phyloP scores from a whole-genome alignment of 2,797 vertebrate species.

The Falco peregrinus region DNA sequence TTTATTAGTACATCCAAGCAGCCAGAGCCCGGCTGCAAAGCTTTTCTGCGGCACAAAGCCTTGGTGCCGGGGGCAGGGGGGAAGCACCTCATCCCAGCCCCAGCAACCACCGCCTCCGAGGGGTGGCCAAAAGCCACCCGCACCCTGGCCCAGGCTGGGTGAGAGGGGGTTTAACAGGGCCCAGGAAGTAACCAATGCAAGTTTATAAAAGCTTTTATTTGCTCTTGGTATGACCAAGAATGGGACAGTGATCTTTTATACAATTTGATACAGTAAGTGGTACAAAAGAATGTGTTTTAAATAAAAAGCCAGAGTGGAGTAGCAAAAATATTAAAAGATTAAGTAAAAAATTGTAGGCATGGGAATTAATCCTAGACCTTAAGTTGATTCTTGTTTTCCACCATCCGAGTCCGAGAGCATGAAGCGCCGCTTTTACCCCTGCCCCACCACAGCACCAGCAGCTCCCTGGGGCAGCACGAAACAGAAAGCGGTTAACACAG shows the following conservation, averaged over 20 bases:
- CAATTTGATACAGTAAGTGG: conserved; percentile 66
- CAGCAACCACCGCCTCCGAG: neutral
- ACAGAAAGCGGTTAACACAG: neutral
- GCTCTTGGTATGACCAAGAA: conserved; percentile 67
- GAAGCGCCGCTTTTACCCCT: neutral
- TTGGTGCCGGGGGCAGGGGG: no score
- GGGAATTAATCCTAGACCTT: conserved; percentile 38
- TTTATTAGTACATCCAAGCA: accelerated
- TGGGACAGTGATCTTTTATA: conserved; percentile 68
- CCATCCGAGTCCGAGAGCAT: neutral
- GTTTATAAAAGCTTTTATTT: conserved; percentile 71
- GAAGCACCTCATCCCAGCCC: neutral
- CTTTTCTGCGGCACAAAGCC: accelerated
- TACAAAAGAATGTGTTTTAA: conserved; percentile 69
- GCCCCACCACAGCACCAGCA: accelerated
- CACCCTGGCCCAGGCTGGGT: no score
- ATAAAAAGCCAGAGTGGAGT: conserved; percentile 68
- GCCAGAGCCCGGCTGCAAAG: accelerated
- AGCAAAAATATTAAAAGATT: conserved; percentile 68
- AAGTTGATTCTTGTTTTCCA: neutral
- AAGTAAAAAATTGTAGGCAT: conserved; percentile 57
- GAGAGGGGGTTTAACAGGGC: neutral
- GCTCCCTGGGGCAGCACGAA: neutral
- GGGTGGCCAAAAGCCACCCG: neutral
- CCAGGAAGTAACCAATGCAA: conserved; percentile 25